Percentiles rank a stretch among this genome's conserved stretches.
Conservation (phyloP, 2,888 invertebrate species). For the Phalangium opilio region DNA sequence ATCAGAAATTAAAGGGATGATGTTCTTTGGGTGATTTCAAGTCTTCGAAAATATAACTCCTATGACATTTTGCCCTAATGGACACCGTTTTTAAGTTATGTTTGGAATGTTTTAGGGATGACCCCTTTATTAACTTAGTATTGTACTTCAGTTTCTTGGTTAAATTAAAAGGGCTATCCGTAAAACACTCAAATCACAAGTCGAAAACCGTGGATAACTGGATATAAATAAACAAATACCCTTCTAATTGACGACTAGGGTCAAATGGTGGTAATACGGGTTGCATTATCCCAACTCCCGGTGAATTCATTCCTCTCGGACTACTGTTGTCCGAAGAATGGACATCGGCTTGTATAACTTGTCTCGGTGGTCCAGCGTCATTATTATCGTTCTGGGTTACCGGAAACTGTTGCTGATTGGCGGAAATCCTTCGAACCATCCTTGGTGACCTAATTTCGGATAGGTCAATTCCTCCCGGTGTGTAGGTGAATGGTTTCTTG, state of each 20-base stretch:
- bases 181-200: too few species aligned
- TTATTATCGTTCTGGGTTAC: slow-evolving; percentile 14
- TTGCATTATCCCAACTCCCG: background rate
- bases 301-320: slow-evolving; percentile 22
- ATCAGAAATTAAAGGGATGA: too few species aligned
- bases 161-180: too few species aligned
- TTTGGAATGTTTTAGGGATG: too few species aligned
- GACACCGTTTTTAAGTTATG: too few species aligned
- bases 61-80: too few species aligned
- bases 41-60: too few species aligned
- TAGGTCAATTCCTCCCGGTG: slow-evolving; percentile 77
- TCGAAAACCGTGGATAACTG: too few species aligned
- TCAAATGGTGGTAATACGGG: slow-evolving; percentile 1
- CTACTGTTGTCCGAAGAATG: background rate
- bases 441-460: slow-evolving; percentile 78
- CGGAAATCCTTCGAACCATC: slow-evolving; percentile 56
- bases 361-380: slow-evolving; percentile 1
- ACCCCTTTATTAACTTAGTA: too few species aligned
- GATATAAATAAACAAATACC: slow-evolving; percentile 1
- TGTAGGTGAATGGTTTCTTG: slow-evolving; percentile 92
- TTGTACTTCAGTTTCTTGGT: too few species aligned
- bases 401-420: slow-evolving; percentile 15
- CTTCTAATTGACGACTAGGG: slow-evolving; percentile 14
- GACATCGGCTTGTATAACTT: background rate
- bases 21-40: too few species aligned